A percentile compares a stretch with the other conserved stretches of the same genome.
phyloP scores from a whole-genome alignment of 2,113 vertebrate species.

The Chaetops frenatus region DNA sequence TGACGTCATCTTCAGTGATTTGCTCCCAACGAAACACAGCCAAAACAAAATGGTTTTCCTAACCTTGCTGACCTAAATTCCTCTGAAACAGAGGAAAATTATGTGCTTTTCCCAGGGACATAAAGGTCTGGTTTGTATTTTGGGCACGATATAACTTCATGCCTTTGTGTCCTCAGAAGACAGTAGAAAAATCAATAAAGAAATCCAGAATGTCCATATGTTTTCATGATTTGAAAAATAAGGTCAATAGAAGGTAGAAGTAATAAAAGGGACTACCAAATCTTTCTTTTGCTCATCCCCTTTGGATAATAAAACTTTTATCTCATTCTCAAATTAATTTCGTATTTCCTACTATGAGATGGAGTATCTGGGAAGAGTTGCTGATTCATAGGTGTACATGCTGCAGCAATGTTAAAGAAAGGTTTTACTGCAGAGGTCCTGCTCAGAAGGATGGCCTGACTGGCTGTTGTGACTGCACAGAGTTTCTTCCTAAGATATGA shows the following conservation, averaged over 20 bases:
- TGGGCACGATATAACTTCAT: neutral
- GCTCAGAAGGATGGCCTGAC: neutral
- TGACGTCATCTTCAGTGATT: neutral
- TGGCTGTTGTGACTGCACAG: neutral
- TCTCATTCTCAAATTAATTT: neutral
- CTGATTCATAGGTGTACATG: neutral
- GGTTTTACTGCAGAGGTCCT: neutral
- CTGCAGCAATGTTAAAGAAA: neutral
- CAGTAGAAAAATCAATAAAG: neutral
- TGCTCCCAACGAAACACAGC: neutral
- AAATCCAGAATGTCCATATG: neutral
- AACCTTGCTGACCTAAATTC: neutral
- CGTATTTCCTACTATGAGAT: fast-evolving
- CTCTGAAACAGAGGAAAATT: neutral
- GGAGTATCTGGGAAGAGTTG: neutral
- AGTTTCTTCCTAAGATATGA: neutral
- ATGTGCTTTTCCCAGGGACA: neutral
- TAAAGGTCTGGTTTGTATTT: neutral
- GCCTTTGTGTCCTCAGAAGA: neutral
- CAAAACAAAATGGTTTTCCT: neutral
- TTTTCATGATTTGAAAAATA: neutral
- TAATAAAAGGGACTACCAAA: neutral
- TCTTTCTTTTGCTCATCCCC: neutral
- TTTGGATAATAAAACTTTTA: neutral
- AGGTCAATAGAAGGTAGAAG: neutral